Conservation (phyloP, 2,797 vertebrate genomes). For the Takifugu rubripes region DNA sequence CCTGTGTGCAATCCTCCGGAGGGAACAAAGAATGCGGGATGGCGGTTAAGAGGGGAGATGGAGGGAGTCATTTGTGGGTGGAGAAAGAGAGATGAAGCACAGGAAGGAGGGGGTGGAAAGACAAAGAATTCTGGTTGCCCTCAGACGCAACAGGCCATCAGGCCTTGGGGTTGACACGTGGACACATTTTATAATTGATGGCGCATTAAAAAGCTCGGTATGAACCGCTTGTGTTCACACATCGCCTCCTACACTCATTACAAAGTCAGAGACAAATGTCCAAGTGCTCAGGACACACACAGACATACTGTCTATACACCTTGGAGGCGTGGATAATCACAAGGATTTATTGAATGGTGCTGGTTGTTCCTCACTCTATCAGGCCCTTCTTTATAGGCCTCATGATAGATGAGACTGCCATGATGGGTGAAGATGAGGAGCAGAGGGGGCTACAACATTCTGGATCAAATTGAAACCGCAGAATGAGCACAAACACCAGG, state of each 20-base stretch:
- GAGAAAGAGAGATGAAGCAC: slow-evolving; percentile 19
- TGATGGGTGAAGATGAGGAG: slow-evolving; percentile 49
- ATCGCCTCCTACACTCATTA: slow-evolving; percentile 47
- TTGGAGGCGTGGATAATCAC: slow-evolving; percentile 72
- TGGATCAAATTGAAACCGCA: slow-evolving; percentile 56
- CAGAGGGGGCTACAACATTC: slow-evolving; percentile 36
- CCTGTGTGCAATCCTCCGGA: slow-evolving; percentile 54
- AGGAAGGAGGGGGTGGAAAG: slow-evolving; percentile 1
- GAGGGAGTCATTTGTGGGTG: slow-evolving; percentile 30
- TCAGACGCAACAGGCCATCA: slow-evolving; percentile 51
- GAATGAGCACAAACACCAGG: slow-evolving; percentile 43
- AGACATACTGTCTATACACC: slow-evolving; percentile 48
- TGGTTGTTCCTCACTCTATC: slow-evolving; percentile 70
- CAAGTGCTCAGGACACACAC: slow-evolving; percentile 21
- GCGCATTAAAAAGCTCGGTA: slow-evolving; percentile 34
- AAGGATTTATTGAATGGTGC: slow-evolving; percentile 77
- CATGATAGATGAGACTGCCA: slow-evolving; percentile 68
- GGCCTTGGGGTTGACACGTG: slow-evolving; percentile 42
- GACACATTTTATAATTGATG: slow-evolving; percentile 56
- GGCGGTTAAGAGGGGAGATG: slow-evolving; percentile 30
- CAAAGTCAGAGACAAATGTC: slow-evolving; percentile 59
- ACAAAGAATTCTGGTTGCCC: slow-evolving; percentile 32
- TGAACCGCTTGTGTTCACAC: slow-evolving; percentile 36
- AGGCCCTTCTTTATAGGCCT: slow-evolving; percentile 69
- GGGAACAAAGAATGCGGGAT: slow-evolving; percentile 8